Evolutionary conservation across 2,888 invertebrate species (phyloP), one percentile per base, ranked within the genome.

Genomic region (Heteropelma amictum): DNA sequence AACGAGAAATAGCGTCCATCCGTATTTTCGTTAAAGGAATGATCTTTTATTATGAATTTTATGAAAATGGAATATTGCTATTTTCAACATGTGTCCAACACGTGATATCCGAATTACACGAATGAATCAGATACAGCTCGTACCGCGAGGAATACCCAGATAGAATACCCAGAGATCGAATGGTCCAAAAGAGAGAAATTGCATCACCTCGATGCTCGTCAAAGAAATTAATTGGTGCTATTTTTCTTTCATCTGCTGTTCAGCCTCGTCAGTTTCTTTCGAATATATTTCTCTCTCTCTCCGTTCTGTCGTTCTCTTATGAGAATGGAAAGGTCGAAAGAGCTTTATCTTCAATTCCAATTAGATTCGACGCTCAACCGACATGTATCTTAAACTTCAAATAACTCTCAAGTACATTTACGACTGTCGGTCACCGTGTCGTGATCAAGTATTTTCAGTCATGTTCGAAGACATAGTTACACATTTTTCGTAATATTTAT

Each of bases 161-260:
- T 26, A 5, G n/a, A 30, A 19, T 19, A 2, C 8, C n/a, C 12
- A 38, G 17, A 28, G 19, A 51, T 72, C 23, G 30, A 60, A 30
- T 60, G 45, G 23, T 54, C 30, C 35, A 26, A 49, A 21, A 42
- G 38, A 56, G 60, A 51, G 26, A 30, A 49, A 26, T n/a, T 21
- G 12, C 60, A 33, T 19, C 26, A 42, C n/a, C n/a, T n/a, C 58
- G 53, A 35, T 45, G 53, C 53, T 35, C 60, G 45, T 58, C n/a
- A 19, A 35, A 72, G 61, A 63, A 63, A 73, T 68, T 73, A 73
- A 73, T 73, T 73, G 72, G 68, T 33, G 61, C 61, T 35, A 30
- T 10, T 51, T 17, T 61, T 65, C 67, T 73, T 73, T 73, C 40
- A 73, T 73, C 61, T 61, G 17, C 14, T 12, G 17, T 58, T 49